Percentiles rank a stretch among this genome's conserved stretches.
Conservation (phyloP, 2,888 invertebrate genomes). For the Harpalus rubripes region DNA sequence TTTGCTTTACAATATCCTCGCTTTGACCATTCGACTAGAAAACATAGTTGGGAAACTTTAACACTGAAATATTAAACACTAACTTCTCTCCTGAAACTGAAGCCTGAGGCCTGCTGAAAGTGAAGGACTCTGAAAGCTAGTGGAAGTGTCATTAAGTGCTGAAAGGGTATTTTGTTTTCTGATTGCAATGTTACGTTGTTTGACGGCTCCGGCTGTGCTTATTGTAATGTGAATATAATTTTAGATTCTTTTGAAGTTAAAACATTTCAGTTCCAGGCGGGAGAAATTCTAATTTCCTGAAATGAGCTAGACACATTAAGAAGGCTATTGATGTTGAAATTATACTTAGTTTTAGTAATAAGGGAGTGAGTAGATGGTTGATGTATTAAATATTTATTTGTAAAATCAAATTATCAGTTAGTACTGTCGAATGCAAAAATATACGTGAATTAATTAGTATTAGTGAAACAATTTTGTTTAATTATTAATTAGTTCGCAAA, state of each 20-base stretch:
- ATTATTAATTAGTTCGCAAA: too few relatives aligned
- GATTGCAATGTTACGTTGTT: neutral
- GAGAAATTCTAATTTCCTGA: slow-evolving; percentile 11
- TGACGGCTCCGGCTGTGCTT: slow-evolving; percentile 22
- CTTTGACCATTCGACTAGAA: slow-evolving; percentile 19
- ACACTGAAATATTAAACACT: neutral
- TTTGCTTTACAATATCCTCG: slow-evolving; percentile 1
- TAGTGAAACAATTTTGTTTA: too few relatives aligned
- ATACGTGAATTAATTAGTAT: too few relatives aligned
- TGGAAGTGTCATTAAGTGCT: slow-evolving; percentile 24
- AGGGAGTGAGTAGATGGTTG: neutral
- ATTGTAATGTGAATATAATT: slow-evolving; percentile 36
- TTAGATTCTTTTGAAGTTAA: slow-evolving; percentile 32
- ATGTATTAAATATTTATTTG: too few relatives aligned
- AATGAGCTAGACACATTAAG: neutral
- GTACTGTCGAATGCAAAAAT: too few relatives aligned
- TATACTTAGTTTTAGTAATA: neutral
- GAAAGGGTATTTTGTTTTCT: slow-evolving; percentile 10
- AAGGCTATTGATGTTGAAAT: neutral
- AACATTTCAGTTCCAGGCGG: slow-evolving; percentile 15
- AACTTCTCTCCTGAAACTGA: slow-evolving; percentile 31
- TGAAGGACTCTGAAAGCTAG: neutral
- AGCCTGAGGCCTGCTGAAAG: neutral
- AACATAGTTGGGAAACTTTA: slow-evolving; percentile 26
- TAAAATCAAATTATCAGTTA: too few relatives aligned